phyloP scores from a whole-genome alignment of 1,140 invertebrate species.

The Drosophila triauraria region DNA sequence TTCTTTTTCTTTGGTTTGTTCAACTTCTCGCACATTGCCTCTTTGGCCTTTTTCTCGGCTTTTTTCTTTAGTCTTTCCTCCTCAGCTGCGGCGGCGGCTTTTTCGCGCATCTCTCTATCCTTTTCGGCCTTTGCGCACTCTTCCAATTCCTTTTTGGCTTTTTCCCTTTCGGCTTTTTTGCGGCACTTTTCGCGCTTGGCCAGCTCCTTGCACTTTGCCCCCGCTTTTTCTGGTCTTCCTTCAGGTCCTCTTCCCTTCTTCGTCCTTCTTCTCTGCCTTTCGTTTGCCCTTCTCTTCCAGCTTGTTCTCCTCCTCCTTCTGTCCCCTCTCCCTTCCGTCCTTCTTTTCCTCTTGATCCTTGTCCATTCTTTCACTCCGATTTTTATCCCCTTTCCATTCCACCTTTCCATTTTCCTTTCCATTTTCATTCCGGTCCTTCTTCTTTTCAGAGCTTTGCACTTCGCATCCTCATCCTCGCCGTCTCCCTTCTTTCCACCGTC shows the following conservation, averaged over 20 bases:
- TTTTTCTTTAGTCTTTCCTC: neutral
- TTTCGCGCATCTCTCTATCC: neutral
- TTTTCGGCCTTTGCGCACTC: slow-evolving; percentile 10
- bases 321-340: too few relatives aligned
- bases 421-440: neutral
- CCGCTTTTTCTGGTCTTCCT: too few relatives aligned
- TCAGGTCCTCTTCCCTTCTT: slow-evolving; percentile 1
- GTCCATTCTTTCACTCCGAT: too few relatives aligned
- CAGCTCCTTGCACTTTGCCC: slow-evolving; percentile 9
- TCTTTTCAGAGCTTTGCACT: neutral
- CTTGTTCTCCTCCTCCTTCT: slow-evolving; percentile 13
- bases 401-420: too few relatives aligned
- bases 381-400: too few relatives aligned
- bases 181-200: slow-evolving; percentile 5
- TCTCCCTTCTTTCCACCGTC: slow-evolving; percentile 19
- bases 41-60: neutral
- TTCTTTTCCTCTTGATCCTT: too few relatives aligned
- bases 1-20: neutral
- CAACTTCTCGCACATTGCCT: slow-evolving; percentile 4
- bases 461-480: neutral
- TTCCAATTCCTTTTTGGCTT: neutral
- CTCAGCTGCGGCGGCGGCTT: neutral
- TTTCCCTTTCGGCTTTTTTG: neutral
- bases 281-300: slow-evolving; percentile 8
- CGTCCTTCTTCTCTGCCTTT: slow-evolving; percentile 2